phyloP scores from a whole-genome alignment of 1,140 invertebrate genomes.

The Mercenaria mercenaria region DNA sequence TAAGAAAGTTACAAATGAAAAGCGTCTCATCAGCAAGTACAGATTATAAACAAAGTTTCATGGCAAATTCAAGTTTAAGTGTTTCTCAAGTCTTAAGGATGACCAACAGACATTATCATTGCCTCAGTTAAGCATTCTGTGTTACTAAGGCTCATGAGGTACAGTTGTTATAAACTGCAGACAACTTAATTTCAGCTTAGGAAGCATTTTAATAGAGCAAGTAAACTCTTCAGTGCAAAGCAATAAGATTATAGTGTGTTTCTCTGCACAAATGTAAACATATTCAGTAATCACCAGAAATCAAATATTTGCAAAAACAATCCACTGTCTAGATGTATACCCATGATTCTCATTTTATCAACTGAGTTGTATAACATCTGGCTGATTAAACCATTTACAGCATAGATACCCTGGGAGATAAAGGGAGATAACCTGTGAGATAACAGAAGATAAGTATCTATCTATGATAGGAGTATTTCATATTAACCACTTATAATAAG shows the following conservation, averaged over 20 bases:
- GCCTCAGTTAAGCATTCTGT: too few species aligned
- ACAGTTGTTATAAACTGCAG: too few species aligned
- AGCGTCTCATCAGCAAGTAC: too few species aligned
- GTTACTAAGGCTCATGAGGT: too few species aligned
- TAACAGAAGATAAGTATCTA: background rate
- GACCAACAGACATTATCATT: too few species aligned
- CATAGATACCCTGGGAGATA: constrained; percentile 30
- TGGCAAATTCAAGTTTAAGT: too few species aligned
- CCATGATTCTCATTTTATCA: background rate
- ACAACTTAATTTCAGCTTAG: too few species aligned
- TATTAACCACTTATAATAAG: background rate
- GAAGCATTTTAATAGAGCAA: too few species aligned
- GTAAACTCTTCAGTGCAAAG: background rate
- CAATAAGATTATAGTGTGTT: background rate
- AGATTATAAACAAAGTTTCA: too few species aligned
- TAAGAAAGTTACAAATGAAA: too few species aligned
- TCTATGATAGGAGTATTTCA: background rate
- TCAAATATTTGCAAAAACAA: constrained; percentile 19
- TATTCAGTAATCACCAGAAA: background rate
- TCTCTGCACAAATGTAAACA: too few species aligned
- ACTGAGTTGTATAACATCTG: constrained; percentile 11
- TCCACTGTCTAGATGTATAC: background rate
- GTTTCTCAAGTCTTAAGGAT: too few species aligned
- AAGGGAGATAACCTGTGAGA: constrained; percentile 33
- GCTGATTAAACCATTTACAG: constrained; percentile 6